Conservation (phyloP, 2,888 invertebrate species). For the Cheilosia vernalis region DNA sequence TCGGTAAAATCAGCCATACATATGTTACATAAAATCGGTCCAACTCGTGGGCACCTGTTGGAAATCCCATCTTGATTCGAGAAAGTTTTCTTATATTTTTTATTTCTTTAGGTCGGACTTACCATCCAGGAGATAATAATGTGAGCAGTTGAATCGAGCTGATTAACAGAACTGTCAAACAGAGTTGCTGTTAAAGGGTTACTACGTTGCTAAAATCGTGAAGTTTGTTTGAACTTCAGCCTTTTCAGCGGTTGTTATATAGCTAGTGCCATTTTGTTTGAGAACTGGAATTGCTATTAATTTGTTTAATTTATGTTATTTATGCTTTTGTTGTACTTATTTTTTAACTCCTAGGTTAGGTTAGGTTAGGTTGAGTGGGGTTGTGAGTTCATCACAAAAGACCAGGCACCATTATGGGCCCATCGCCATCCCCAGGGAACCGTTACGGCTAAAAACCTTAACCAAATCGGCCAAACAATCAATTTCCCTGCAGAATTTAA, state of each 20-base stretch:
- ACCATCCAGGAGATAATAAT: slow-evolving; percentile 20
- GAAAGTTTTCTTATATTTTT: too few species aligned
- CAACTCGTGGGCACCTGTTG: background rate
- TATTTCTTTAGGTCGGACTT: background rate
- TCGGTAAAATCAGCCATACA: too few species aligned
- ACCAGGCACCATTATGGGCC: too few species aligned
- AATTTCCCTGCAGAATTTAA: too few species aligned
- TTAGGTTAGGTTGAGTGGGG: too few species aligned
- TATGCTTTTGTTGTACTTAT: too few species aligned
- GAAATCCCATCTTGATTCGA: background rate
- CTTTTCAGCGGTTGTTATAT: slow-evolving; percentile 38
- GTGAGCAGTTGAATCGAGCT: slow-evolving; percentile 7
- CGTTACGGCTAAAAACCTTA: too few species aligned
- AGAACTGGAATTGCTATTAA: slow-evolving; percentile 48
- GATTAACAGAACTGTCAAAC: slow-evolving; percentile 10
- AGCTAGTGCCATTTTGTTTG: slow-evolving; percentile 33
- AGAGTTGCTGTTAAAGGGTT: slow-evolving; percentile 7
- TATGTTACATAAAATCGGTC: background rate
- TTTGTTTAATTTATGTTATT: too few species aligned
- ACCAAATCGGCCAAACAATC: too few species aligned
- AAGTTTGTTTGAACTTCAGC: slow-evolving; percentile 35
- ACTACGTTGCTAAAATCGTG: slow-evolving; percentile 19
- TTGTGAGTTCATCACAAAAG: too few species aligned
- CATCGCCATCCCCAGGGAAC: too few species aligned
- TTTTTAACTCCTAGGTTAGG: too few species aligned